Conservation (phyloP, 1,140 invertebrate genomes). For the Drosophila serrata region DNA sequence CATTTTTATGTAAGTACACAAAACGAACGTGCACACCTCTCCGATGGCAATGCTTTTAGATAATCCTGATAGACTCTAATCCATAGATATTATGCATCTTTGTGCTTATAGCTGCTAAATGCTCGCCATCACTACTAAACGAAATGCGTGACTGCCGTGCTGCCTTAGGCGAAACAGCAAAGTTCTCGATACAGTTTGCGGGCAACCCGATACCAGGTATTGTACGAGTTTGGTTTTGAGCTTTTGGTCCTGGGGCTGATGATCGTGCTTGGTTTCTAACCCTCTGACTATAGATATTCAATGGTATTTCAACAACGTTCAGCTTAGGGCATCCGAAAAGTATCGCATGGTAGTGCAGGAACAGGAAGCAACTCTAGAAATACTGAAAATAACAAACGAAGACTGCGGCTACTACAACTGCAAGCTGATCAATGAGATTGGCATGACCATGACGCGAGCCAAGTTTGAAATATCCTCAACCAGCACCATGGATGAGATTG, state of each 20-base stretch:
- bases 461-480: constrained; percentile 89
- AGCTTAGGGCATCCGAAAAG: constrained; percentile 90
- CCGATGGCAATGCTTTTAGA: constrained; percentile 18
- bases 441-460: constrained; percentile 92
- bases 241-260: constrained; percentile 7
- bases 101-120: constrained; percentile 90
- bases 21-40: constrained; percentile 2
- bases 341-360: constrained; percentile 89
- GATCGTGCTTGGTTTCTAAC: constrained; percentile 53
- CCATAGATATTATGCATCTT: constrained; percentile 65
- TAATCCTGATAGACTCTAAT: constrained; percentile 56
- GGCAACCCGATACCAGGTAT: constrained; percentile 94
- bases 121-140: constrained; percentile 92
- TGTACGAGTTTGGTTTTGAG: constrained; percentile 40
- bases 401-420: constrained; percentile 95
- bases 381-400: constrained; percentile 89
- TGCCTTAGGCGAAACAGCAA: constrained; percentile 90
- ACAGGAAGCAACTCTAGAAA: constrained; percentile 90
- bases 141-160: constrained; percentile 91
- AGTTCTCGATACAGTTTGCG: constrained; percentile 92
- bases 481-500: constrained; percentile 68
- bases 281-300: constrained; percentile 89
- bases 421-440: constrained; percentile 93
- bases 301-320: constrained; percentile 95
- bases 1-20: constrained; percentile 55